These are phyloP conservation scores for Conopomorpha cramerella DNA, from an alignment of 1,140 invertebrate species.

Conservation along the genomic window DNA sequence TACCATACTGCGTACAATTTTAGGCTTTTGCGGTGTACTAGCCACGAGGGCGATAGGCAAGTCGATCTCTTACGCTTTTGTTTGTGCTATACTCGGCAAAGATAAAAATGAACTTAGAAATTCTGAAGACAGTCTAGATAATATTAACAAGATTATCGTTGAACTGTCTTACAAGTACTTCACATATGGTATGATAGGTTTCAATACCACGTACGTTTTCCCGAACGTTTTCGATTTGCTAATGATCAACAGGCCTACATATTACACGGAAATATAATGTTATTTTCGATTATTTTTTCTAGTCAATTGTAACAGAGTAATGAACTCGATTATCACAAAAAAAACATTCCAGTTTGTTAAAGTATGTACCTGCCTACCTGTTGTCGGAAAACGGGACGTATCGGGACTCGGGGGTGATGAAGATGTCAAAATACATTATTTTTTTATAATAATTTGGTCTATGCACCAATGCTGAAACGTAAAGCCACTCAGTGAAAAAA, in stretches of 20 bases:
- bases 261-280: constrained; percentile 85
- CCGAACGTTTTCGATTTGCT: constrained; percentile 78
- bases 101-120: constrained; percentile 67
- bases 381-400: no score
- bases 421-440: no score
- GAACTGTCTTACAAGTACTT: constrained; percentile 84
- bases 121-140: constrained; percentile 66
- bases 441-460: no score
- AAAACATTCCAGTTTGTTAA: no score
- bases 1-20: constrained; percentile 68
- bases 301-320: no score
- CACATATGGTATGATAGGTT: constrained; percentile 74
- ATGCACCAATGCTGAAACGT: no score
- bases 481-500: no score
- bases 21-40: constrained; percentile 76
- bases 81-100: constrained; percentile 70
- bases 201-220: constrained; percentile 76
- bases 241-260: constrained; percentile 77
- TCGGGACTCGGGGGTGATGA: no score
- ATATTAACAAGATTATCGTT: constrained; percentile 72
- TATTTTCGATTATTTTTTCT: no score
- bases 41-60: constrained; percentile 72
- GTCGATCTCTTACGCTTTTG: constrained; percentile 67
- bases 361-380: no score
- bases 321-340: no score